Evolutionary conservation across 2,888 invertebrate species (phyloP).

Genomic region (Platypus cylindrus): DNA sequence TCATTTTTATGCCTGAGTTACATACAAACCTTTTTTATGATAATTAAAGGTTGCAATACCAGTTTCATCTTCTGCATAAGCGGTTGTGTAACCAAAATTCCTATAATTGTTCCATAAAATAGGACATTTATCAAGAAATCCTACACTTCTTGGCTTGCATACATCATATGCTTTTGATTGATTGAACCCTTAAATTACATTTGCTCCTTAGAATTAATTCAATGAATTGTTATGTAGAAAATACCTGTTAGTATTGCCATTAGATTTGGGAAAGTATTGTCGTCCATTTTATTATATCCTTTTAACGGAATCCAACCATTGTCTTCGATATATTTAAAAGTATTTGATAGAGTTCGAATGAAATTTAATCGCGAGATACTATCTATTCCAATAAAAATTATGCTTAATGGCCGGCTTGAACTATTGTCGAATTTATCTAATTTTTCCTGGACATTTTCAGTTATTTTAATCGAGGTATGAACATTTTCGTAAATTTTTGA

Average conservation of each 20-base stretch:
- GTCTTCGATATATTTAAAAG: conserved; percentile 48
- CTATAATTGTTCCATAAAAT: conserved; percentile 69
- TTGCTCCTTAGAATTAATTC: not conserved
- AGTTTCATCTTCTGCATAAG: conserved; percentile 65
- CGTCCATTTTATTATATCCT: conserved; percentile 54
- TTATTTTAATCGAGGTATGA: conserved; percentile 35
- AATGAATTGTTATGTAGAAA: too few species aligned
- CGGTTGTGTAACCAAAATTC: conserved; percentile 58
- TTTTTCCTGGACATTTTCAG: conserved; percentile 22
- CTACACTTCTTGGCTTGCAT: conserved; percentile 38
- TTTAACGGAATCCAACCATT: conserved; percentile 29
- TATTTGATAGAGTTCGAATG: conserved; percentile 62
- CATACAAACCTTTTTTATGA: conserved; percentile 39
- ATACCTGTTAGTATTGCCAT: conserved; percentile 66
- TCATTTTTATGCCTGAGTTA: too few species aligned
- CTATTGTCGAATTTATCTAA: conserved; percentile 18
- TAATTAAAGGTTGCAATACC: conserved; percentile 63
- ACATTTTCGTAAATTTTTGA: conserved; percentile 39
- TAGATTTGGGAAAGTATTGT: conserved; percentile 82
- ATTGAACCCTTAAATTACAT: conserved; percentile 19
- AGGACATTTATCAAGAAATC: conserved; percentile 54
- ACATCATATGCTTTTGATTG: conserved; percentile 35
- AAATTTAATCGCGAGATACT: conserved; percentile 72
- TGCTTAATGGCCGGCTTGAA: conserved; percentile 39
- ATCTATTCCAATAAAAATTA: conserved; percentile 72